Percentiles rank a stretch among this genome's conserved stretches.
Evolutionary conservation across 2,888 invertebrate genomes (phyloP).

Genomic region (Horisme vitalbata): DNA sequence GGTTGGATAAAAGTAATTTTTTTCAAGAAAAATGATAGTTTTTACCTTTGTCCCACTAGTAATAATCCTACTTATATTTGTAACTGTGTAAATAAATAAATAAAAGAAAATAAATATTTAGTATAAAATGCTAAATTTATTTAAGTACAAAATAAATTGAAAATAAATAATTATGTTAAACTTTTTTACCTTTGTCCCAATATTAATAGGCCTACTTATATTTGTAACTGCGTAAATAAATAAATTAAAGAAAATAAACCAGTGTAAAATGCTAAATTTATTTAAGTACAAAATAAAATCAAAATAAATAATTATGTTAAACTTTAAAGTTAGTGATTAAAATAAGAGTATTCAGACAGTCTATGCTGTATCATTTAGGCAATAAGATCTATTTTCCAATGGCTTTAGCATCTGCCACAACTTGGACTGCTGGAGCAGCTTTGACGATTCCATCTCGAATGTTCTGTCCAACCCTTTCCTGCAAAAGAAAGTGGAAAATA

Average conservation of each 20-base stretch:
- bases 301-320: too few species aligned
- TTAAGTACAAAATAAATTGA: not conserved
- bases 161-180: not conserved
- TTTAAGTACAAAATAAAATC: not conserved
- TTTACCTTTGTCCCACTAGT: not conserved
- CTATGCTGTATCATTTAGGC: not conserved
- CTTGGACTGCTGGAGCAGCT: constrained; percentile 49
- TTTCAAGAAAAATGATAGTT: too few species aligned
- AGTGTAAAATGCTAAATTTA: constrained; percentile 1
- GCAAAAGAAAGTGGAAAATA: constrained; percentile 18
- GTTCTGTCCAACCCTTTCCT: constrained; percentile 49
- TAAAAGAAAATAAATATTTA: not conserved
- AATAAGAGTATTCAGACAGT: not conserved
- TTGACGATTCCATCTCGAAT: constrained; percentile 51
- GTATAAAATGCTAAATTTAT: constrained; percentile 1
- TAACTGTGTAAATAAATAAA: not conserved
- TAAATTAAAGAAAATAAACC: not conserved
- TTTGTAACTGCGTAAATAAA: not conserved
- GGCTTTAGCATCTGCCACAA: constrained; percentile 43
- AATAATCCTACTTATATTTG: not conserved
- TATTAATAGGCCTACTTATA: not conserved
- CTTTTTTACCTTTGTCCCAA: not conserved
- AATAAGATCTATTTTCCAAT: constrained; percentile 39
- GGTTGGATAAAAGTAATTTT: too few species aligned
- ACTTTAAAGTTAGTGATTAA: constrained; percentile 4